These are phyloP conservation scores for Colinus virginianus DNA, from an alignment of 2,113 vertebrate species.

Conservation along the genomic window DNA sequence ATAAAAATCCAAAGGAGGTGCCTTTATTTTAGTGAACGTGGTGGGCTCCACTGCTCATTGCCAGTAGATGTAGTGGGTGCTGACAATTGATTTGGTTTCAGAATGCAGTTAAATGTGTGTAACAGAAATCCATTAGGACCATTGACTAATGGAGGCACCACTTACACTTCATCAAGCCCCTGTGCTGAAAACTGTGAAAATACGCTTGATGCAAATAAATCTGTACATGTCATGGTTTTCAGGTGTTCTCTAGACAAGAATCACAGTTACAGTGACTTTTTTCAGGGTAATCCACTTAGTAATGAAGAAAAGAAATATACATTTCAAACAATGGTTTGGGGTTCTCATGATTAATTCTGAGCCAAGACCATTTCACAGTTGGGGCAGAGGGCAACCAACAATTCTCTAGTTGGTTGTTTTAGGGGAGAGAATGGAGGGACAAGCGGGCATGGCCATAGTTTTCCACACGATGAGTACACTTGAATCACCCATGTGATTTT, in stretches of 20 bases:
- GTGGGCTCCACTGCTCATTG: background rate
- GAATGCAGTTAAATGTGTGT: background rate
- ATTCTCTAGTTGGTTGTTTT: fast-evolving
- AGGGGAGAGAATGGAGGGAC: fast-evolving
- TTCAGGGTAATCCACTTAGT: background rate
- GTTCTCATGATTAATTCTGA: background rate
- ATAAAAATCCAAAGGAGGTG: background rate
- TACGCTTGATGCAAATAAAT: background rate
- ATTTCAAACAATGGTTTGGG: background rate
- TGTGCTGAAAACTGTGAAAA: background rate
- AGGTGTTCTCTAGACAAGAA: background rate
- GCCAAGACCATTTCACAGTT: fast-evolving
- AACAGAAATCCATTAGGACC: background rate
- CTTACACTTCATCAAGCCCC: background rate
- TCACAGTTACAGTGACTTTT: background rate
- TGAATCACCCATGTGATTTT: background rate
- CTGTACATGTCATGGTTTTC: background rate
- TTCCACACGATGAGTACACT: fast-evolving
- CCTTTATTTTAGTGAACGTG: fast-evolving
- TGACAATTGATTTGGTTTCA: background rate
- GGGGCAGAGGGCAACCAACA: fast-evolving
- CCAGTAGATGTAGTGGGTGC: background rate
- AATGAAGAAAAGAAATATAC: background rate
- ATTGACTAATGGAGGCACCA: background rate
- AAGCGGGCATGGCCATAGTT: fast-evolving